phyloP scores from a whole-genome alignment of 1,140 invertebrate genomes.

The Solenopsis invicta region DNA sequence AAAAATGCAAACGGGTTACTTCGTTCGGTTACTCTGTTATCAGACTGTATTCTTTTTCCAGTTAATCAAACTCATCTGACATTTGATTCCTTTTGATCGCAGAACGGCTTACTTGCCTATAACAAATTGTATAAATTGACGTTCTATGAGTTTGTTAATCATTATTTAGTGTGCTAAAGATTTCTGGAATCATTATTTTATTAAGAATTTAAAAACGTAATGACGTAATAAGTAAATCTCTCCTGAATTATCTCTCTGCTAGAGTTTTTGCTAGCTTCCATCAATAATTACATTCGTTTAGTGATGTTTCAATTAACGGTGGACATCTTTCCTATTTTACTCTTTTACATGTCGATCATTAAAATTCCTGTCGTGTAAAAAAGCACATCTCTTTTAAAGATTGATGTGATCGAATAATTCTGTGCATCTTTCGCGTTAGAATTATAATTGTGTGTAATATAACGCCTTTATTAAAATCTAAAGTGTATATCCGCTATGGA shows the following conservation, averaged over 20 bases:
- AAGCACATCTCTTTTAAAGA: neutral
- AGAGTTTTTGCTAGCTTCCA: conserved; percentile 48
- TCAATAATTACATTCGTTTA: conserved; percentile 79
- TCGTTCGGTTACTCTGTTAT: conserved; percentile 4
- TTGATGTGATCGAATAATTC: conserved; percentile 27
- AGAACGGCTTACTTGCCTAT: neutral
- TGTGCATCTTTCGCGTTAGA: neutral
- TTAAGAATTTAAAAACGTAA: neutral
- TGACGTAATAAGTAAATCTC: conserved; percentile 49
- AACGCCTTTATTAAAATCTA: conserved; percentile 40
- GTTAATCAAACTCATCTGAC: neutral
- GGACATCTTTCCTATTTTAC: conserved; percentile 62
- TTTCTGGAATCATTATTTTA: conserved; percentile 12
- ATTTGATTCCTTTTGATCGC: conserved; percentile 15
- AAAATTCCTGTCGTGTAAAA: conserved; percentile 69
- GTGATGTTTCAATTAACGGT: conserved; percentile 78
- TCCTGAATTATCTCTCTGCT: conserved; percentile 22
- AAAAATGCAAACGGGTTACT: conserved; percentile 46
- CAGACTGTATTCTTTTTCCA: neutral
- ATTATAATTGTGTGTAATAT: conserved; percentile 37
- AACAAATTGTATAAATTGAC: neutral
- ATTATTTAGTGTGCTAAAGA: neutral
- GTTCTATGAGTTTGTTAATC: neutral
- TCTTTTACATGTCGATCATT: conserved; percentile 72
- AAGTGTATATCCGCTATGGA: conserved; percentile 22